Percentiles rank a stretch among this genome's conserved stretches.
Evolutionary conservation across 2,797 vertebrate species (phyloP).

Genomic region (Spondyliosoma cantharus): DNA sequence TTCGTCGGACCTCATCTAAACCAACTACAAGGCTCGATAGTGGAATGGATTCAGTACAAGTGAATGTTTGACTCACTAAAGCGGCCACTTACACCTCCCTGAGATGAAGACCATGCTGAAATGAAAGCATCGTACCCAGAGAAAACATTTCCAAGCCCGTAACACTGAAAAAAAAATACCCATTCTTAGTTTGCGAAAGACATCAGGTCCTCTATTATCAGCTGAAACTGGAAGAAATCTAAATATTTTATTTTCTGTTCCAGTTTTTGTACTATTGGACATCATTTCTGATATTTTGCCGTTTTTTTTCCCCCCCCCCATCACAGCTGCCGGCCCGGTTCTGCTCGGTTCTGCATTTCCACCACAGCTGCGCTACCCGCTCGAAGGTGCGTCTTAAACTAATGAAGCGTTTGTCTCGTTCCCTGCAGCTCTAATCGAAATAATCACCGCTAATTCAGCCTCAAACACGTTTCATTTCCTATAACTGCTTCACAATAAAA

Average conservation of each 20-base stretch:
- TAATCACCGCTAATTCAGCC: too few species aligned
- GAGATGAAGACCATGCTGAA: constrained; percentile 75
- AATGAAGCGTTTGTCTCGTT: too few species aligned
- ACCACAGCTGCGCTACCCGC: too few species aligned
- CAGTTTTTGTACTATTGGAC: background rate
- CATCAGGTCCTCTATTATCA: background rate
- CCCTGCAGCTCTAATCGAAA: too few species aligned
- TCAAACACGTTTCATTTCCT: too few species aligned
- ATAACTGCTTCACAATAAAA: too few species aligned
- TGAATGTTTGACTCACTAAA: constrained; percentile 50
- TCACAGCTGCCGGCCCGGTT: too few species aligned
- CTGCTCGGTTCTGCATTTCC: too few species aligned
- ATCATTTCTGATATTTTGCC: background rate
- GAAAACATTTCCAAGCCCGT: constrained; percentile 18
- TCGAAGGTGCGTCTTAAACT: too few species aligned
- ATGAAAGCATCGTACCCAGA: constrained; percentile 49
- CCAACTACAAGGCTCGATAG: constrained; percentile 56
- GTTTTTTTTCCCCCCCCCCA: too few species aligned
- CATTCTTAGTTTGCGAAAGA: background rate
- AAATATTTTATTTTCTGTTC: background rate
- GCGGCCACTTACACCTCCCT: constrained; percentile 75
- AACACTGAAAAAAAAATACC: constrained; percentile 20
- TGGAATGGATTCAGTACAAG: constrained; percentile 63
- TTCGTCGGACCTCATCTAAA: constrained; percentile 33
- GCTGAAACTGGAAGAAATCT: background rate